Conservation (phyloP, 2,113 vertebrate genomes). For the Rissa tridactyla region DNA sequence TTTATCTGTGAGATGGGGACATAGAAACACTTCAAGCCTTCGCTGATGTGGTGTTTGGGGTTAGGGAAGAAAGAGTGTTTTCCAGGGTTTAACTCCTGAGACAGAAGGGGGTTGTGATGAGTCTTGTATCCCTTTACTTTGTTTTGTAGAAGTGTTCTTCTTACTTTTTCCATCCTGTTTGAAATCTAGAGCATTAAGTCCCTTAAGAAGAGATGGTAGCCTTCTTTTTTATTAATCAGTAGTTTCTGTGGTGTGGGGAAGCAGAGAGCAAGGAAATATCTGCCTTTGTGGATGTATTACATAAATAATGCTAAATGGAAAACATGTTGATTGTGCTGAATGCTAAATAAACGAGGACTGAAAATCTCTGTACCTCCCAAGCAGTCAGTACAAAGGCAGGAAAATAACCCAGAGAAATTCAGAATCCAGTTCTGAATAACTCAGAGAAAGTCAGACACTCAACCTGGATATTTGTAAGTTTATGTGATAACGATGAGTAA, state of each 20-base stretch:
- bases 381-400: not conserved
- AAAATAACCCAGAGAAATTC: not conserved
- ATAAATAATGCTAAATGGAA: constrained; percentile 1
- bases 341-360: not conserved
- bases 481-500: not conserved
- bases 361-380: not conserved
- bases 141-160: not conserved
- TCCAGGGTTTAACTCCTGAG: not conserved
- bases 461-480: not conserved
- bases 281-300: not conserved
- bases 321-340: not conserved
- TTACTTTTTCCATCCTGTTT: not conserved
- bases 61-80: not conserved
- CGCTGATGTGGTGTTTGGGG: not conserved
- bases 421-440: not conserved
- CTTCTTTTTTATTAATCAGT: not conserved
- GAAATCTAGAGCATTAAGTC: not conserved
- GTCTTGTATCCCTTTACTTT: not conserved
- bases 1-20: not conserved
- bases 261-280: not conserved
- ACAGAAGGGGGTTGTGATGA: not conserved
- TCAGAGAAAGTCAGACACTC: not conserved
- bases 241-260: not conserved
- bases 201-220: not conserved
- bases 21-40: not conserved